phyloP scores from a whole-genome alignment of 1,140 invertebrate genomes.

The Hypsibius dujardini region DNA sequence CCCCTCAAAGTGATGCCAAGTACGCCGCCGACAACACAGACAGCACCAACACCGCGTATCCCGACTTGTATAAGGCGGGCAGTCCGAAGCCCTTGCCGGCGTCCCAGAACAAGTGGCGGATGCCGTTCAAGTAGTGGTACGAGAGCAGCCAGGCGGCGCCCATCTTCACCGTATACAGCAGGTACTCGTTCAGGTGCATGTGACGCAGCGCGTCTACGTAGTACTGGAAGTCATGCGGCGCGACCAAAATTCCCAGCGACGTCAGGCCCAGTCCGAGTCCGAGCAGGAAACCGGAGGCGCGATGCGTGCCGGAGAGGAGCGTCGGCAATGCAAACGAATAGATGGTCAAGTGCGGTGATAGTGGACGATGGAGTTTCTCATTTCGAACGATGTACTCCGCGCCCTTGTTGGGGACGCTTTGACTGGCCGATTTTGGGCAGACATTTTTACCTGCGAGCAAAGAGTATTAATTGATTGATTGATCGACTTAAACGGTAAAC shows the following conservation, averaged over 20 bases:
- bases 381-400: constrained; percentile 49
- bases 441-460: too few relatives aligned
- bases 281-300: constrained; percentile 50
- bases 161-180: constrained; percentile 34
- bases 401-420: constrained; percentile 20
- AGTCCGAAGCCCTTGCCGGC: constrained; percentile 30
- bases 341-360: constrained; percentile 73
- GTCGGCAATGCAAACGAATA: constrained; percentile 56
- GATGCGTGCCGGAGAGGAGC: constrained; percentile 58
- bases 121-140: constrained; percentile 38
- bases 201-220: constrained; percentile 32
- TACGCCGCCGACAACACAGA: constrained; percentile 22
- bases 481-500: too few relatives aligned
- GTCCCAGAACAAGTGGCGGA: constrained; percentile 38
- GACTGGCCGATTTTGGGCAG: background rate
- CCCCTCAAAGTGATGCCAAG: constrained; percentile 12
- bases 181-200: constrained; percentile 27
- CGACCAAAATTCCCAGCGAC: constrained; percentile 26
- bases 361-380: constrained; percentile 47
- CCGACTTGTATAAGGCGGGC: constrained; percentile 29
- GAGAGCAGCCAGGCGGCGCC: constrained; percentile 34
- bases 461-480: too few relatives aligned
- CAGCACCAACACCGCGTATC: constrained; percentile 28
- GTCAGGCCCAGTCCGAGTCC: constrained; percentile 29
- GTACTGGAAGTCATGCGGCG: constrained; percentile 33